Evolutionary conservation across 2,113 vertebrate genomes (phyloP).

Genomic region (Sminthopsis crassicaudata): DNA sequence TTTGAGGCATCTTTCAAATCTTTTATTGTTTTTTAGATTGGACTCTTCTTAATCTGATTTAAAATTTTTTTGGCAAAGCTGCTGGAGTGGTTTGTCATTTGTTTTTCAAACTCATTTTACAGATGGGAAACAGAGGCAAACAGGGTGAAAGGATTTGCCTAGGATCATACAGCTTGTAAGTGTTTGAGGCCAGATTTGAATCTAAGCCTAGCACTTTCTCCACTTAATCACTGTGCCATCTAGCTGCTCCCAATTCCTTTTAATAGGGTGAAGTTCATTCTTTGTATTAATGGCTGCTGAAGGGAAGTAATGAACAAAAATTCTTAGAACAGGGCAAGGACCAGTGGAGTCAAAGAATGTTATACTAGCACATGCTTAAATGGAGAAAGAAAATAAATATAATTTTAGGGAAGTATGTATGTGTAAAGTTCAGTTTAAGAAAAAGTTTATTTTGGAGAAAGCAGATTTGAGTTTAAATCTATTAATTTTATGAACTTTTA

Average conservation of each 20-base stretch:
- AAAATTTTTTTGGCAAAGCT: no score
- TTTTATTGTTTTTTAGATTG: no score
- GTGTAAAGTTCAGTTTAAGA: not conserved
- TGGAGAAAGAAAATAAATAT: conserved; percentile 2
- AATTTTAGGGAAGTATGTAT: not conserved
- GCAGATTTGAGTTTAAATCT: not conserved
- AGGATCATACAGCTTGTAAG: not conserved
- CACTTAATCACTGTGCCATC: no score
- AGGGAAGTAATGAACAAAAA: not conserved
- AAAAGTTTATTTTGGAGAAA: not conserved
- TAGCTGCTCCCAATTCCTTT: not conserved
- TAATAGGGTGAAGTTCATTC: no score
- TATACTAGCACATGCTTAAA: not conserved
- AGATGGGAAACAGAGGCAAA: conserved; percentile 8
- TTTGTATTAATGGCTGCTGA: not conserved
- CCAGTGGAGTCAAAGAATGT: not conserved
- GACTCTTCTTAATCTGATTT: no score
- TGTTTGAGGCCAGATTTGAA: not conserved
- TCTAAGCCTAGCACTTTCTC: not conserved
- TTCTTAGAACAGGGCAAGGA: not conserved
- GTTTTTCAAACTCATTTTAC: not conserved
- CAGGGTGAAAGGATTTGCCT: not conserved
- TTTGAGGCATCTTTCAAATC: not conserved
- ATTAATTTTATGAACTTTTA: not conserved
- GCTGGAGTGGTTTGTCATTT: no score